phyloP scores from a whole-genome alignment of 2,113 vertebrate genomes.

The Pithys albifrons region DNA sequence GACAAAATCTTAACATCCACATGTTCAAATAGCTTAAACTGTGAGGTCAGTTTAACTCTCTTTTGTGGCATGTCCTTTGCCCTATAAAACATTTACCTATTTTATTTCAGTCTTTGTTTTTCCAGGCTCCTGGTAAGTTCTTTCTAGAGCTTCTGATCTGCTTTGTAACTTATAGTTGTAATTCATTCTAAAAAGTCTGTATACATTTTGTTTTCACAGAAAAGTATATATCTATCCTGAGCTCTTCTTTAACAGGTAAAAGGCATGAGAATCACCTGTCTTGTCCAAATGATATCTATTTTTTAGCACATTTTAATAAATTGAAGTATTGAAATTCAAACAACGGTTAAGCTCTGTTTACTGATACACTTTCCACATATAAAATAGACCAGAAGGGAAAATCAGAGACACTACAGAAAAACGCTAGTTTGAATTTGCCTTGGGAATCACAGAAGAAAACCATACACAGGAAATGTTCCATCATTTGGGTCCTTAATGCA shows the following conservation, averaged over 20 bases:
- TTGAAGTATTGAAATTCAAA: neutral
- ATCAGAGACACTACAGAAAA: neutral
- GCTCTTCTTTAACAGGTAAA: neutral
- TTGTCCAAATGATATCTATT: neutral
- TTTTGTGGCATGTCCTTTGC: neutral
- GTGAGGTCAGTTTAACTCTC: neutral
- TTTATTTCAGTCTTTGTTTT: neutral
- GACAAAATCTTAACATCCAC: neutral
- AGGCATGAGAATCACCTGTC: neutral
- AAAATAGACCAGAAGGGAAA: neutral
- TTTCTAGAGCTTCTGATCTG: neutral
- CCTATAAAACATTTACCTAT: neutral
- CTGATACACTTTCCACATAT: neutral
- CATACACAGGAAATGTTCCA: neutral
- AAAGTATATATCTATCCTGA: neutral
- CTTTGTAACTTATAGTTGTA: neutral
- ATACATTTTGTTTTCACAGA: neutral
- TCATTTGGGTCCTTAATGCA: neutral
- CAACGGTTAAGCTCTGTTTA: neutral
- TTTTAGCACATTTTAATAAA: constrained; percentile 6
- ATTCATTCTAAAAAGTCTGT: neutral
- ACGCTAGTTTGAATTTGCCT: neutral
- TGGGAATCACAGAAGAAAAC: neutral
- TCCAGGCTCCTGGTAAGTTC: neutral
- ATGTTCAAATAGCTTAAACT: neutral